phyloP scores from a whole-genome alignment of 2,888 invertebrate genomes.

The Morpho deidamia region DNA sequence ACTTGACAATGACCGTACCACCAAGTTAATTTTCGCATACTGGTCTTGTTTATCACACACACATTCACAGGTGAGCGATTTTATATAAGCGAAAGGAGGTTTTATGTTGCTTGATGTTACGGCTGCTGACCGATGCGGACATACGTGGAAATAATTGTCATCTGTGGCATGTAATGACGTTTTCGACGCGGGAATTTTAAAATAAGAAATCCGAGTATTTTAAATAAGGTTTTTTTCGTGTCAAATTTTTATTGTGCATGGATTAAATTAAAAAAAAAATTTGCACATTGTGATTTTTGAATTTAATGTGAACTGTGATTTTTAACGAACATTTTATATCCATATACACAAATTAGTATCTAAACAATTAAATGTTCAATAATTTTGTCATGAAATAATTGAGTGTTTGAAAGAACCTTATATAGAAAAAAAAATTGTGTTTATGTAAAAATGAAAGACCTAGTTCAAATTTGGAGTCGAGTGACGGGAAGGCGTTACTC shows the following conservation, averaged over 20 bases:
- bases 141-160: constrained; percentile 11
- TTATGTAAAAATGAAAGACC: constrained; percentile 76
- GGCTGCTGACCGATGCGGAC: constrained; percentile 27
- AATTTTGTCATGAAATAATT: too few species aligned
- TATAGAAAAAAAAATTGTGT: too few species aligned
- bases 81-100: constrained; percentile 30
- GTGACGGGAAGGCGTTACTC: constrained; percentile 76
- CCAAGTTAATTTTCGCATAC: constrained; percentile 12
- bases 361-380: too few species aligned
- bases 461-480: constrained; percentile 78
- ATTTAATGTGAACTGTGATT: too few species aligned
- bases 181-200: constrained; percentile 9
- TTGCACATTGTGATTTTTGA: too few species aligned
- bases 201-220: not conserved
- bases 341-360: too few species aligned
- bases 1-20: constrained; percentile 19
- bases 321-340: too few species aligned
- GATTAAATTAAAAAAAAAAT: too few species aligned
- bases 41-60: constrained; percentile 8
- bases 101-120: constrained; percentile 30
- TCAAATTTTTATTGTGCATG: too few species aligned
- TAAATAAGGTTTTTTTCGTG: too few species aligned
- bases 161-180: constrained; percentile 16
- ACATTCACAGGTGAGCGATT: constrained; percentile 24
- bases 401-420: too few species aligned